A percentile compares a stretch with the other conserved stretches of the same genome.
Evolutionary conservation across 1,140 invertebrate species (phyloP).

Genomic region (Pseudomyrmex sp.): DNA sequence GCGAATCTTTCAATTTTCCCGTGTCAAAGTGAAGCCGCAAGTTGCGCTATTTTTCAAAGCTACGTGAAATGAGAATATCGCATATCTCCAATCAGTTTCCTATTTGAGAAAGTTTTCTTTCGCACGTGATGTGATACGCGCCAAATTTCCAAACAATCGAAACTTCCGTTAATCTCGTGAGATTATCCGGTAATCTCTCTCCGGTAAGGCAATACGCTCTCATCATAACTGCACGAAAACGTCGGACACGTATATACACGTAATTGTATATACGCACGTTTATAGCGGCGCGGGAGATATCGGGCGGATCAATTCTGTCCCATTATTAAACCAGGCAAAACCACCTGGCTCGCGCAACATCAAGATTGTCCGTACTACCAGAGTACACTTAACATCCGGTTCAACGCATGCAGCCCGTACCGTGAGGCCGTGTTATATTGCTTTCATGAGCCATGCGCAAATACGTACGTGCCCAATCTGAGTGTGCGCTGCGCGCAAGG

Average conservation of each 20-base stretch:
- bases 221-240: not conserved
- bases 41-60: too few species aligned
- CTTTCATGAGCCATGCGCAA: conserved; percentile 13
- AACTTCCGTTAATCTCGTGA: not conserved
- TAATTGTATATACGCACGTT: conserved; percentile 36
- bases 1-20: too few species aligned
- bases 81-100: too few species aligned
- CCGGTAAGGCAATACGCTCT: not conserved
- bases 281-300: conserved; percentile 3
- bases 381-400: conserved; percentile 62
- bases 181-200: not conserved
- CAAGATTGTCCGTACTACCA: conserved; percentile 57
- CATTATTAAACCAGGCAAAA: conserved; percentile 62
- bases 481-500: conserved; percentile 41
- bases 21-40: too few species aligned
- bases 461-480: conserved; percentile 52
- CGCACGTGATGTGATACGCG: too few species aligned
- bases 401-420: conserved; percentile 45
- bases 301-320: conserved; percentile 56
- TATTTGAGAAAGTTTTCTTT: too few species aligned
- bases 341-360: conserved; percentile 54
- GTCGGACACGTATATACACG: not conserved
- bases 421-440: conserved; percentile 38
- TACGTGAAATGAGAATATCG: too few species aligned
- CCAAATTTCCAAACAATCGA: not conserved